Conservation (phyloP, 2,113 vertebrate genomes). For the Eretmochelys imbricata region DNA sequence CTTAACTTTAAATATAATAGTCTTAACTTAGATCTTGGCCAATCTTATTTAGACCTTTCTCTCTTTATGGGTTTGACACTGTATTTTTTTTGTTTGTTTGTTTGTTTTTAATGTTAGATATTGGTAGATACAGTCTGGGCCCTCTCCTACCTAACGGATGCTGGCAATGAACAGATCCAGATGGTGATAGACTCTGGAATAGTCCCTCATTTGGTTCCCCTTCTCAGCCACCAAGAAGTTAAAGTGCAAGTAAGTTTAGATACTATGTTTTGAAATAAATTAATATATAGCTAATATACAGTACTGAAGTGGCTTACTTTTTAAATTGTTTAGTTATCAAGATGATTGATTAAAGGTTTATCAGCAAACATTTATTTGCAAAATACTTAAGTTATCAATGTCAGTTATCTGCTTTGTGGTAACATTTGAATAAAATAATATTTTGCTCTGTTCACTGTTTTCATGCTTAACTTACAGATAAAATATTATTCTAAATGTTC, state of each 20-base stretch:
- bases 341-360: neutral
- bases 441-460: neutral
- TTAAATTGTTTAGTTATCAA: neutral
- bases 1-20: neutral
- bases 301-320: neutral
- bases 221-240: conserved; percentile 98
- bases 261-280: no score
- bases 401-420: neutral
- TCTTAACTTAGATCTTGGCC: neutral
- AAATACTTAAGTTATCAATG: neutral
- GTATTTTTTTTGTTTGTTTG: neutral
- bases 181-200: conserved; percentile 99
- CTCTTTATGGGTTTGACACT: neutral
- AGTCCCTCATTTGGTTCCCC: conserved; percentile 96
- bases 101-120: conserved; percentile 80
- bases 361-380: neutral
- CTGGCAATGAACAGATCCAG: conserved; percentile 99
- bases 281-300: neutral
- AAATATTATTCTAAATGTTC: neutral
- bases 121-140: conserved; percentile 99
- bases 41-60: neutral
- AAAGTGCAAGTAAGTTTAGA: conserved; percentile 93
- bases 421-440: neutral
- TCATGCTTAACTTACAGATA: neutral
- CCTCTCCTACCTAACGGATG: conserved; percentile 97